Conservation (phyloP, 2,113 vertebrate species). For the Poicephalus gulielmi region DNA sequence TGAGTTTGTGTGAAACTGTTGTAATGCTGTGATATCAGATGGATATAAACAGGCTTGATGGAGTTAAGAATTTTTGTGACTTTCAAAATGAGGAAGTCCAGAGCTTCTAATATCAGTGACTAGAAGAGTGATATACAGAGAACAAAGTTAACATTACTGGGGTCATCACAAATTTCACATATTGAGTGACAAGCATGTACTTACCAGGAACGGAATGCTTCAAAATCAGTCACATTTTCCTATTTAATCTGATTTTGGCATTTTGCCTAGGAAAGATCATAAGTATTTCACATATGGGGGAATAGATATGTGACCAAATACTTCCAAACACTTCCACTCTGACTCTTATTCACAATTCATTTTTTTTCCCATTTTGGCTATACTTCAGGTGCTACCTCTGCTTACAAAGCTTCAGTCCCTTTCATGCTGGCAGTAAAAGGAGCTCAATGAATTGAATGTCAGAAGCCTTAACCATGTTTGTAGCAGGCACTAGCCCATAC, state of each 20-base stretch:
- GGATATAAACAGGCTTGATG: fast-evolving
- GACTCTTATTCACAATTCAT: neutral
- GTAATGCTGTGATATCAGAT: neutral
- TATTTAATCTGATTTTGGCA: neutral
- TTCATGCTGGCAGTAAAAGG: neutral
- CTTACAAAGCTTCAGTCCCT: neutral
- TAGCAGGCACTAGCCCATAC: neutral
- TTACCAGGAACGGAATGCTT: neutral
- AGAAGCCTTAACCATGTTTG: neutral
- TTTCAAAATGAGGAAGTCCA: neutral
- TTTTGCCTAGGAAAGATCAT: neutral
- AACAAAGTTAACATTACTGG: neutral
- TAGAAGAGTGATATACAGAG: neutral
- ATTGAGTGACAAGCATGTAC: neutral
- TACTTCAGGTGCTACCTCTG: neutral
- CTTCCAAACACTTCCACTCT: neutral
- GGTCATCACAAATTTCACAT: neutral
- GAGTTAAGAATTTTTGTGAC: neutral
- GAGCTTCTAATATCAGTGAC: neutral
- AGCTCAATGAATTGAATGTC: neutral
- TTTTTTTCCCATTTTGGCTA: neutral
- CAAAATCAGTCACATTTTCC: neutral
- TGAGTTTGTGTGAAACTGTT: neutral
- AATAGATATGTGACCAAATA: neutral
- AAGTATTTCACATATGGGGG: neutral